Evolutionary conservation across 2,113 vertebrate genomes (phyloP).

Genomic region (Chloroceryle aenea): DNA sequence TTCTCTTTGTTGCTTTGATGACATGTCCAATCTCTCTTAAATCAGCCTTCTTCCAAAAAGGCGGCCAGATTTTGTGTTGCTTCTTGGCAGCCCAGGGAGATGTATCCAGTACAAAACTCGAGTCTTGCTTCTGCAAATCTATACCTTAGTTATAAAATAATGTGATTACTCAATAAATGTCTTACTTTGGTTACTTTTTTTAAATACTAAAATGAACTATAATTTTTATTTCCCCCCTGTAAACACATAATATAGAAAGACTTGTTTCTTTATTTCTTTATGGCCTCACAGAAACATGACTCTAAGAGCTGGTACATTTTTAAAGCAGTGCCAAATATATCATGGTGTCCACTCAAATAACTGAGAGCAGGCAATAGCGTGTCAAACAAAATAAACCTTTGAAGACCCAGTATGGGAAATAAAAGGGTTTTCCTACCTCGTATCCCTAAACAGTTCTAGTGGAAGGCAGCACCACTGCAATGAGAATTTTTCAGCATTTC

Average conservation of each 20-base stretch:
- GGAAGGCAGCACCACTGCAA: rapidly evolving
- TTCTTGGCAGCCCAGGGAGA: neutral
- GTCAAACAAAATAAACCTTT: neutral
- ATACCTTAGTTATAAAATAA: neutral
- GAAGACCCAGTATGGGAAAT: neutral
- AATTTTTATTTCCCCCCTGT: neutral
- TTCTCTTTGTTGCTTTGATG: neutral
- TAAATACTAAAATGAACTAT: neutral
- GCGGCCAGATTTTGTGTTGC: rapidly evolving
- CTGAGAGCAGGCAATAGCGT: neutral
- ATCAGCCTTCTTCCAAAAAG: neutral
- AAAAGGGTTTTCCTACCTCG: neutral
- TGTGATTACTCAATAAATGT: neutral
- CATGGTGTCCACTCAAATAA: neutral
- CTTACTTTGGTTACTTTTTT: neutral
- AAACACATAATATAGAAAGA: neutral
- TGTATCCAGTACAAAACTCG: rapidly evolving
- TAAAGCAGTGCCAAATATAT: neutral
- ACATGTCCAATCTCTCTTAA: neutral
- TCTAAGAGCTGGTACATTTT: neutral
- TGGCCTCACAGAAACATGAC: neutral
- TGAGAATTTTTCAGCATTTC: neutral
- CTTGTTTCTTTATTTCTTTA: neutral
- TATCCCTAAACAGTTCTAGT: neutral
- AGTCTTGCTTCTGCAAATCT: neutral